Evolutionary conservation across 2,888 invertebrate genomes (phyloP).

Genomic region (Epicampocera succincta): DNA sequence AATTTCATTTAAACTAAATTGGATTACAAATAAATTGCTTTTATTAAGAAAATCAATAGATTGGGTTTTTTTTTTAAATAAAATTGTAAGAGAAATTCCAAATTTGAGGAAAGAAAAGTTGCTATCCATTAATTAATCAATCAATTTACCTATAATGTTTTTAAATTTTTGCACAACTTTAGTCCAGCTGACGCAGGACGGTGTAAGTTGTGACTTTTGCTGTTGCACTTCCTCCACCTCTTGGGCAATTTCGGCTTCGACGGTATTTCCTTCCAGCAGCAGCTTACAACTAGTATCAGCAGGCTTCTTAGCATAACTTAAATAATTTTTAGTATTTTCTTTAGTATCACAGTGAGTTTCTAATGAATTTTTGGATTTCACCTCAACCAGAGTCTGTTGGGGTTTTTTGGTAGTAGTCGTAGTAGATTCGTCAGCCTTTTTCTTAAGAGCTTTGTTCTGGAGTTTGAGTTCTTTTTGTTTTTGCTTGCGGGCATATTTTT

Average conservation of each 20-base stretch:
- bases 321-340: slow-evolving; percentile 65
- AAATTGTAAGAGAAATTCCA: no score
- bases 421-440: slow-evolving; percentile 64
- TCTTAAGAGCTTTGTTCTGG: slow-evolving; percentile 74
- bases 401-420: slow-evolving; percentile 36
- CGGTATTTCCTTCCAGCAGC: slow-evolving; percentile 4
- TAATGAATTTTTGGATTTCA: slow-evolving; percentile 66
- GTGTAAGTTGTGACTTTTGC: slow-evolving; percentile 69
- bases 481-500: slow-evolving; percentile 79
- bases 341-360: slow-evolving; percentile 70
- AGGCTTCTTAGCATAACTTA: slow-evolving; percentile 68
- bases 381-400: slow-evolving; percentile 25
- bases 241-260: slow-evolving; percentile 52
- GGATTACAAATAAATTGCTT: no score
- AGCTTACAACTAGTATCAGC: slow-evolving; percentile 61
- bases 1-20: no score
- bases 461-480: slow-evolving; percentile 77
- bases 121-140: no score
- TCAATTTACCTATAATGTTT: slow-evolving; percentile 77
- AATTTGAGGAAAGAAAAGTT: no score
- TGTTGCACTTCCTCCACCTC: slow-evolving; percentile 43
- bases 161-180: slow-evolving; percentile 79
- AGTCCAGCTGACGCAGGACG: slow-evolving; percentile 81
- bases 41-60: no score
- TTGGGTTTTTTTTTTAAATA: no score